Evolutionary conservation across 2,888 invertebrate genomes (phyloP).

Genomic region (Belgica antarctica): DNA sequence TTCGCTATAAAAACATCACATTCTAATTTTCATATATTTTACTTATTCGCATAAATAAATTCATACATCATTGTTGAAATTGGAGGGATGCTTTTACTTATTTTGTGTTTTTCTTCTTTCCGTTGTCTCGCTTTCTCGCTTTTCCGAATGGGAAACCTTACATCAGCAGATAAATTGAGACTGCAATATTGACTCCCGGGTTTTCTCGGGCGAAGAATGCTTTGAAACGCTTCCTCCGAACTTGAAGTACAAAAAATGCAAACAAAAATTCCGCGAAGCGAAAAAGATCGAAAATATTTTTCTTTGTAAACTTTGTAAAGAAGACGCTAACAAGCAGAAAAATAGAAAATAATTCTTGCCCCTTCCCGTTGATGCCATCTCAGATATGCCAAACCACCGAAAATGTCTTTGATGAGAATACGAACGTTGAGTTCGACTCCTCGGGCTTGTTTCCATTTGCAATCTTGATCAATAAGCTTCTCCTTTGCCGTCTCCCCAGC

Average conservation of each 20-base stretch:
- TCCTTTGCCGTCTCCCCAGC: no score
- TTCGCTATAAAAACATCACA: slow-evolving; percentile 35
- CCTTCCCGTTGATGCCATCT: no score
- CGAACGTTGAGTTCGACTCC: no score
- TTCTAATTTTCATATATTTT: slow-evolving; percentile 36
- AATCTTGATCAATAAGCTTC: no score
- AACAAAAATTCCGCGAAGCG: slow-evolving; percentile 11
- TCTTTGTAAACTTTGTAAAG: neutral
- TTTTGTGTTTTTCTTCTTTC: neutral
- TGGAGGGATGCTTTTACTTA: neutral
- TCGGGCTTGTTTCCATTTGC: no score
- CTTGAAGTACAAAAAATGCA: neutral
- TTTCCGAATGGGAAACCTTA: neutral
- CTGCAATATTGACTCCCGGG: slow-evolving; percentile 1
- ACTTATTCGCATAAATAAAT: slow-evolving; percentile 32
- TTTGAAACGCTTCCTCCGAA: neutral
- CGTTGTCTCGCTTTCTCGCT: neutral
- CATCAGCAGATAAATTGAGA: slow-evolving; percentile 8
- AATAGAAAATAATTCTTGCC: no score
- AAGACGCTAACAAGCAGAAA: no score
- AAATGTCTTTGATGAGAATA: no score
- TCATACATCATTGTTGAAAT: slow-evolving; percentile 32
- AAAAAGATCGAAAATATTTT: slow-evolving; percentile 2
- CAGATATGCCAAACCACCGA: no score
- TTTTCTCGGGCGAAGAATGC: no score